Base-by-base conservation (phyloP, 2,888 invertebrate genomes). In the Caenorhabditis parvicauda region DNA sequence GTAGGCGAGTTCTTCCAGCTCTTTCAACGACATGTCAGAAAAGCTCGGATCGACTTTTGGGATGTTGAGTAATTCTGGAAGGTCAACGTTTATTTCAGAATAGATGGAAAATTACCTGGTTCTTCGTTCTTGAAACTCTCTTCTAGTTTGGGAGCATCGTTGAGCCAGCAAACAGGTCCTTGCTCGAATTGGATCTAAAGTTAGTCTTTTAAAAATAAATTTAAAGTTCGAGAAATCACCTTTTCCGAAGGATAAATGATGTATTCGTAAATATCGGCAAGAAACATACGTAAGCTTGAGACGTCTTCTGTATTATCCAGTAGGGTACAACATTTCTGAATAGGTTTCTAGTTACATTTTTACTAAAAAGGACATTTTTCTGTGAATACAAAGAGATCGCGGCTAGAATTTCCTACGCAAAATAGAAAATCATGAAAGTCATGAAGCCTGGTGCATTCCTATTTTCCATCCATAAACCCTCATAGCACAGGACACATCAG, bases 91-190 rank as follows among this genome's bases (percentile, higher is more conserved):
- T 32, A 12, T 32, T 32, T 32, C 38, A 12, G 6, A 4, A 7
- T 9, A 38, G 39, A 6, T 3, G 21, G 27, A 49, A 39, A 28
- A 14, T 47, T 22, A 58, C 60, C 59, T 19, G 72, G 72, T 21
- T 61, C 54, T 19, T 51, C 58, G 45, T 62, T 66, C 32, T 54
- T 61, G 49, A 66, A 72, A 43, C 60, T 47, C 35, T 72, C 70
- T 22, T 72, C 64, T n/a, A 65, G 60, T 12, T 51, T 44, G 2
- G 72, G 72, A 7, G 56, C 52, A 14, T 68, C 70, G 1, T 50
- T 43, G 2, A 48, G 12, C 52, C 62, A 56, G 39, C 77, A 77
- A n/a, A 77, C 54, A 1, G 77, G 77, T 0, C 76, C 75, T 22
- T 54, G 62, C 14, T 58, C 61, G 46, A 69, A 74, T n/a, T n/a